Base-by-base conservation (phyloP, 2,113 vertebrate species). In the Eonycteris spelaea region DNA sequence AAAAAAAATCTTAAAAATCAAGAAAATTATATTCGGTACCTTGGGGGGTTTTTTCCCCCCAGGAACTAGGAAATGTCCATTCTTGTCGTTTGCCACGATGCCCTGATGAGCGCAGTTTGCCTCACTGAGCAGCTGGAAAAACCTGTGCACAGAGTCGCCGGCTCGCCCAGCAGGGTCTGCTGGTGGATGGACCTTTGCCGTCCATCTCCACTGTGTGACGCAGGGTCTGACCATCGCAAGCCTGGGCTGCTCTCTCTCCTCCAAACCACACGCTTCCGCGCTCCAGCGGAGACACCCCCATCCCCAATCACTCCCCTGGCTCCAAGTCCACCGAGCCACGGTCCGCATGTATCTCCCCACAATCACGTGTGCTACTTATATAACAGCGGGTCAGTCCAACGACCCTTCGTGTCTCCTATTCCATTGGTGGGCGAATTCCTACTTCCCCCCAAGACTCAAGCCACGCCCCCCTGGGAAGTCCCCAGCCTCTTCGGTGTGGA, bases 341-440 rank as follows among this genome's bases (percentile, higher is more conserved):
- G 28, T 38, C 61, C 80, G 40, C 4, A 12, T 10, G 3, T 7
- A 21, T 70, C n/a, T 63, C 38, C 79, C 48, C 14, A 74, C 19
- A 51, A 53, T 19, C 0, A 5, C 2, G 0, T 38, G 38, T 19
- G 15, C 28, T 63, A 33, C 26, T n/a, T n/a, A 18, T 3, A 26
- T 5, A 38, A 55, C 12, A 21, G 7, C 3, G 24, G 35, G 71
- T 13, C 51, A 21, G 33, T 40, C 28, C 85, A 84, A 30, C 22
- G n/a, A 59, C 14, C n/a, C n/a, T 67, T 48, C 51, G 0, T 16
- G 38, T 40, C 5, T 28, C 33, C 45, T 38, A 68, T 6, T 71
- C 38, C 59, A 51, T 40, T 10, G 22, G 43, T 30, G 11, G 19
- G 61, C 71, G 40, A 84, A 35, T 48, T 33, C 16, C 94, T 68